These are phyloP conservation scores for Brachynemurus nebulosus DNA, from an alignment of 2,888 invertebrate genomes.

Conservation along the genomic window DNA sequence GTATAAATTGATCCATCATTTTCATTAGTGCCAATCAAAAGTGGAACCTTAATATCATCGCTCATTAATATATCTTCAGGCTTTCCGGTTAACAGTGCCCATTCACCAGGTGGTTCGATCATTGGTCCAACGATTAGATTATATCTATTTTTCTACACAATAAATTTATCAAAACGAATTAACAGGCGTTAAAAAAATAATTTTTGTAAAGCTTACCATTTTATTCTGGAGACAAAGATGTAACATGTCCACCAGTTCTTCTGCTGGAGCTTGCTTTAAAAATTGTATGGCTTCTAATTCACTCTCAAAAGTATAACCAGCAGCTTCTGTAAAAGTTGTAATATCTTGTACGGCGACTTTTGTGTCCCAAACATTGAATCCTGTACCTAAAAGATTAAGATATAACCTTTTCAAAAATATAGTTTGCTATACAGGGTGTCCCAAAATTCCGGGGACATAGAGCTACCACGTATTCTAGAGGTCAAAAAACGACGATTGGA, in stretches of 20 bases:
- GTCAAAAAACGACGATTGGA: too few species aligned
- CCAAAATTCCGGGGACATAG: too few species aligned
- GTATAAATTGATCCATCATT: constrained; percentile 25
- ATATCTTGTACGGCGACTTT: not conserved
- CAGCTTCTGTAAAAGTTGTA: not conserved
- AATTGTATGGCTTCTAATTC: not conserved
- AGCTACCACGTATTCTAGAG: too few species aligned
- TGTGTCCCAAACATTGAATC: not conserved
- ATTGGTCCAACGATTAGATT: constrained; percentile 15
- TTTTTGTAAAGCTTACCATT: too few species aligned
- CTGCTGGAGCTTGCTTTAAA: not conserved
- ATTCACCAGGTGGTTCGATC: constrained; percentile 19
- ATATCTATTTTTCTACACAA: too few species aligned
- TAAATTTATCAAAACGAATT: too few species aligned
- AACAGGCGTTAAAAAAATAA: too few species aligned
- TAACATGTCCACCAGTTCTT: not conserved
- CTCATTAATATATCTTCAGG: constrained; percentile 23
- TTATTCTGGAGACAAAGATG: too few species aligned
- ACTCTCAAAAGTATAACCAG: not conserved
- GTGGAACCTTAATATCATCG: constrained; percentile 26
- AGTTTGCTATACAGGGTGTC: too few species aligned
- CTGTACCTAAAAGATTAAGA: not conserved
- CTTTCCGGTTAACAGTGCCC: constrained; percentile 24
- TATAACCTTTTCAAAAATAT: too few species aligned
- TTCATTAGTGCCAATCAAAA: constrained; percentile 26